These are phyloP conservation scores for Tachuris rubrigastra DNA, from an alignment of 2,113 vertebrate species.

Conservation along the genomic window DNA sequence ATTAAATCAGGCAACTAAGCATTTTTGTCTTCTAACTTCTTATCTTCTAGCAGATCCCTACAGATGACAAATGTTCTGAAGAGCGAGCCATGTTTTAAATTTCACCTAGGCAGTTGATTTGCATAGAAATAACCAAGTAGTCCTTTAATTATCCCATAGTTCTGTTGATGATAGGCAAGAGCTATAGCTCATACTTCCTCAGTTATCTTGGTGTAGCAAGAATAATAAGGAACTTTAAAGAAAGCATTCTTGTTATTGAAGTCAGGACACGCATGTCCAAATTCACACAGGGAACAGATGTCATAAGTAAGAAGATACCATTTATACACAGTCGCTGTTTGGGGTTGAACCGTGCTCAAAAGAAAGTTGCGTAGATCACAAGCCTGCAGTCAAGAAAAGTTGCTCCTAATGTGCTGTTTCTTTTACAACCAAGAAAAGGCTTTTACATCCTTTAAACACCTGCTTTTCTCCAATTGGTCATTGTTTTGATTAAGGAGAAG, in stretches of 20 bases:
- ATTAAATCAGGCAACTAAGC: background rate
- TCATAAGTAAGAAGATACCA: conserved; percentile 38
- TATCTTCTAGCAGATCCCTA: background rate
- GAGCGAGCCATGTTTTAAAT: background rate
- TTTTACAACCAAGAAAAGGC: background rate
- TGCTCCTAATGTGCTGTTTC: background rate
- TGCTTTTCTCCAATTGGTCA: background rate
- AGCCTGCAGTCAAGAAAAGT: background rate
- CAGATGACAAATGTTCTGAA: background rate
- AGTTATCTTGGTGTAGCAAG: conserved; percentile 6
- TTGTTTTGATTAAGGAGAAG: conserved; percentile 17
- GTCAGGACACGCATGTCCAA: conserved; percentile 34
- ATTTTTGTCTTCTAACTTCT: background rate
- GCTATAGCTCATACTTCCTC: background rate
- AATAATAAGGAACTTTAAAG: conserved; percentile 40
- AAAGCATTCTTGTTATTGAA: conserved; percentile 54
- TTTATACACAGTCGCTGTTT: background rate
- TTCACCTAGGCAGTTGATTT: conserved; percentile 32
- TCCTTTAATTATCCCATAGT: conserved; percentile 20
- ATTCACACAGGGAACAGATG: conserved; percentile 58
- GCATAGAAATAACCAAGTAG: conserved; percentile 8
- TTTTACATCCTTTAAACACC: background rate
- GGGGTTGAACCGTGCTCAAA: background rate
- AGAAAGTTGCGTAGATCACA: background rate
- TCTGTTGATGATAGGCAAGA: conserved; percentile 3